Conservation (phyloP, 1,140 invertebrate genomes). For the Chironomus striatipennis region DNA sequence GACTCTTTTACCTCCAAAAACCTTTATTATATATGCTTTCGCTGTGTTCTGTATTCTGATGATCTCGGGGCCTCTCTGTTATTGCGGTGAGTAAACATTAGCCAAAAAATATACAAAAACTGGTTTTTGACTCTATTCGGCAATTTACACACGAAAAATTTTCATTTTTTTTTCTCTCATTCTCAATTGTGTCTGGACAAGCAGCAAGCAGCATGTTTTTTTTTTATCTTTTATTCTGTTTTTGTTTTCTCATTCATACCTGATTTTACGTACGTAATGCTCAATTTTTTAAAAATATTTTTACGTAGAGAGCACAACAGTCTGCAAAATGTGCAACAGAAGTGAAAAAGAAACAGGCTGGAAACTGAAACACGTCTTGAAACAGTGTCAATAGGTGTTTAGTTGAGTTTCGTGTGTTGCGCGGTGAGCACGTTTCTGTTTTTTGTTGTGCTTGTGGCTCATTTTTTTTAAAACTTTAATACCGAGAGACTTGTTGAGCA, state of each 20-base stretch:
- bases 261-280: not conserved
- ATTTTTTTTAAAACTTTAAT: not conserved
- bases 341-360: not conserved
- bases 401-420: conserved; percentile 5
- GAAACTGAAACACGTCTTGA: not conserved
- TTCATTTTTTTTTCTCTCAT: too few species aligned
- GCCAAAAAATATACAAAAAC: conserved; percentile 8
- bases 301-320: not conserved
- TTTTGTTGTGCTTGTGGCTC: not conserved
- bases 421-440: not conserved
- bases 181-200: too few species aligned
- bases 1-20: not conserved
- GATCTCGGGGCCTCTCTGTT: not conserved
- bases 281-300: too few species aligned
- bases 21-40: not conserved
- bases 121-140: not conserved
- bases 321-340: not conserved
- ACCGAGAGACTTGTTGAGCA: not conserved
- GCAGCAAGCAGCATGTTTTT: too few species aligned
- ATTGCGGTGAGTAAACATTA: conserved; percentile 12
- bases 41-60: not conserved
- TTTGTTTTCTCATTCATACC: not conserved
- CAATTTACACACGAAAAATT: too few species aligned
- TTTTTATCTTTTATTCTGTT: not conserved
- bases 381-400: not conserved